These are phyloP conservation scores for Seladonia tumulorum DNA, from an alignment of 2,888 invertebrate species.

Conservation along the genomic window DNA sequence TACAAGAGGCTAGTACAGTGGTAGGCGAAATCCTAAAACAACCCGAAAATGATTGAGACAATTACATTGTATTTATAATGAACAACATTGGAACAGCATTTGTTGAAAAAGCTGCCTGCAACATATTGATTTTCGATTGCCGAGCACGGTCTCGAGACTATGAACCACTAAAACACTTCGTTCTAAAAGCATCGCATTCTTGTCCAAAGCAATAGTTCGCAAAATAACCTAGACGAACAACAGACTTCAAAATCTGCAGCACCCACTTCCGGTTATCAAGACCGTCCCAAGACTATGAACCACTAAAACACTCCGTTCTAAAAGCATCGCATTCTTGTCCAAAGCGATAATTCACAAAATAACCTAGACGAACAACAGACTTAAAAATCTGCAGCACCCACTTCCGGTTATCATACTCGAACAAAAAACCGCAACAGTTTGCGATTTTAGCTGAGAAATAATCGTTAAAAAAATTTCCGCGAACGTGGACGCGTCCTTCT, in stretches of 20 bases:
- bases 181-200: not conserved
- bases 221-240: not conserved
- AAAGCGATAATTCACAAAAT: not conserved
- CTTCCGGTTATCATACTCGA: not conserved
- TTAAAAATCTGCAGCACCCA: not conserved
- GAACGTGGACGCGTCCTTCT: slow-evolving; percentile 18
- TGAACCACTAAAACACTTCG: not conserved
- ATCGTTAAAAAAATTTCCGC: not conserved
- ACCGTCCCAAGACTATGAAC: not conserved
- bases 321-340: not conserved
- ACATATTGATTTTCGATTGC: no score
- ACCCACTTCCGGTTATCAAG: not conserved
- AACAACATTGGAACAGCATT: no score
- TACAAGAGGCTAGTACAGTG: no score
- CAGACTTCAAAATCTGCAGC: not conserved
- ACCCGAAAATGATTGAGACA: not conserved
- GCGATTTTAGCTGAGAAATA: not conserved
- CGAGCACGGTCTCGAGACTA: no score
- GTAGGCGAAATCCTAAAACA: no score
- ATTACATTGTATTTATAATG: not conserved
- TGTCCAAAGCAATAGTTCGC: not conserved
- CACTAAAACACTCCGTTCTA: not conserved
- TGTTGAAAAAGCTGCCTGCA: no score
- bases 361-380: not conserved
- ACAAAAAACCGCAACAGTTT: not conserved